Conservation (phyloP, 2,888 invertebrate genomes). For the Autographa pulchrina region DNA sequence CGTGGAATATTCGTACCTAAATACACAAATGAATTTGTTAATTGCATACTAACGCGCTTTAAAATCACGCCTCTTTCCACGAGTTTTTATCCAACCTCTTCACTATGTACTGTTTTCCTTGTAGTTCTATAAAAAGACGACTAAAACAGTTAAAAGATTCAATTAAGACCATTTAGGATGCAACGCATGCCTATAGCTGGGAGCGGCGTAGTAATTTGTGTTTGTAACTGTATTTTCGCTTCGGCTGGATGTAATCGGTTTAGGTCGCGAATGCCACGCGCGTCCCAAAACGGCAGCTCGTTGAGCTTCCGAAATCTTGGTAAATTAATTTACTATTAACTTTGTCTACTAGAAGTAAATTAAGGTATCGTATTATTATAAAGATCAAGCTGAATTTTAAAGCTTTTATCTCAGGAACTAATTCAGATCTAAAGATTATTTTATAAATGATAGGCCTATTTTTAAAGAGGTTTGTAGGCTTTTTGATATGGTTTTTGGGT, state of each 20-base stretch:
- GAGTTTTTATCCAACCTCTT: neutral
- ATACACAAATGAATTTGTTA: neutral
- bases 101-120: neutral
- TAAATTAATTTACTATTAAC: conserved; percentile 10
- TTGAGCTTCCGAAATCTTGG: conserved; percentile 21
- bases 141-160: conserved; percentile 24
- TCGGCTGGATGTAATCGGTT: conserved; percentile 76
- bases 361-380: no score
- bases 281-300: conserved; percentile 59
- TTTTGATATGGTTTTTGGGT: no score
- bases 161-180: conserved; percentile 46
- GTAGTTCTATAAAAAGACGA: conserved; percentile 8
- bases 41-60: neutral
- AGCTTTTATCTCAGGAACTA: no score
- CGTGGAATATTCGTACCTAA: neutral
- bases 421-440: no score
- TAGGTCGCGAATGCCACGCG: conserved; percentile 74
- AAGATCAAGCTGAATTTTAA: no score
- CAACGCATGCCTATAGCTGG: conserved; percentile 43
- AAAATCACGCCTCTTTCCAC: neutral
- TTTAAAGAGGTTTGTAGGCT: no score
- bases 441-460: no score
- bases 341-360: neutral
- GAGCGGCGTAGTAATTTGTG: conserved; percentile 63
- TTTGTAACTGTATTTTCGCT: conserved; percentile 75